Evolutionary conservation across 2,113 vertebrate genomes (phyloP).

Genomic region (Choloepus hoffmanni): DNA sequence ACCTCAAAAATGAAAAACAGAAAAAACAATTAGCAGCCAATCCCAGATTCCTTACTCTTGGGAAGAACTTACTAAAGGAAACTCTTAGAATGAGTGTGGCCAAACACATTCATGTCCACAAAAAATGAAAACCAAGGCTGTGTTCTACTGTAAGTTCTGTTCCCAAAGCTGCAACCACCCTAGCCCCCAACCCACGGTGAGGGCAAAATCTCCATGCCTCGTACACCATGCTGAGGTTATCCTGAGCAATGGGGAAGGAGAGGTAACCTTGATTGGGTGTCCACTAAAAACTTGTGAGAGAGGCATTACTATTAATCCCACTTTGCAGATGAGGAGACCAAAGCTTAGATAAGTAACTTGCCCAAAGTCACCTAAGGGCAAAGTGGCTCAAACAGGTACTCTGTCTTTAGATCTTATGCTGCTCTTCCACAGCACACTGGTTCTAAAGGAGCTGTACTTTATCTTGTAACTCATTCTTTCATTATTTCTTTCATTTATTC

Average conservation of each 20-base stretch:
- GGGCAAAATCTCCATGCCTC: neutral
- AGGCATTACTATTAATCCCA: neutral
- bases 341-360: neutral
- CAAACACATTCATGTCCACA: too few relatives aligned
- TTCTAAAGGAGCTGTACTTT: neutral
- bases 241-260: neutral
- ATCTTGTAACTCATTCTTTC: neutral
- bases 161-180: too few relatives aligned
- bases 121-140: neutral
- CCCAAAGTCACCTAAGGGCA: neutral
- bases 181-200: neutral
- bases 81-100: neutral
- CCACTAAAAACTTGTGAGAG: neutral
- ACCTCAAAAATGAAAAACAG: neutral
- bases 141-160: too few relatives aligned
- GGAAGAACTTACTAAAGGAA: neutral
- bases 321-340: neutral
- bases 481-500: neutral
- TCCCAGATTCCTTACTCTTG: neutral
- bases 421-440: accelerated
- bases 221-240: too few relatives aligned
- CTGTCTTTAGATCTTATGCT: neutral
- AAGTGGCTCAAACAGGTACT: too few relatives aligned
- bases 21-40: neutral
- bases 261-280: neutral